A percentile compares a stretch with the other conserved stretches of the same genome.
These are phyloP conservation scores for Parnassius apollo DNA, from an alignment of 2,888 invertebrate genomes.

Conservation along the genomic window DNA sequence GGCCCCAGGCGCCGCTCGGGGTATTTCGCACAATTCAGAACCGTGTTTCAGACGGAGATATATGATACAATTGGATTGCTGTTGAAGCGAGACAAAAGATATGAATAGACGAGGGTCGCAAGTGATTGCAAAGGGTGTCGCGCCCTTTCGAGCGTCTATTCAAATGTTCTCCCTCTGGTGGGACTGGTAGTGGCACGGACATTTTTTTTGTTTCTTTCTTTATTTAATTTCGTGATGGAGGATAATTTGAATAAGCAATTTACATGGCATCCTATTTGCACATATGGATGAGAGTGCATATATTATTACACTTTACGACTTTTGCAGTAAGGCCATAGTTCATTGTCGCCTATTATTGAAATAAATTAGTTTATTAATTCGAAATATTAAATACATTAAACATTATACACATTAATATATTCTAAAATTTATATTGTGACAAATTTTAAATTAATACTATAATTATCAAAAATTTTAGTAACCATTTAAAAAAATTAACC, in stretches of 20 bases:
- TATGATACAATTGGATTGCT: conserved; percentile 19
- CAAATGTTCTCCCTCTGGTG: conserved; percentile 53
- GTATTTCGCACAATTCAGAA: conserved; percentile 46
- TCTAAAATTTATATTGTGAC: no score
- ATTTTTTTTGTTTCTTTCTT: conserved; percentile 73
- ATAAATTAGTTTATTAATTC: no score
- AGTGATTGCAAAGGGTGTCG: conserved; percentile 74
- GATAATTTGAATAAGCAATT: conserved; percentile 73
- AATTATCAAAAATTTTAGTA: no score
- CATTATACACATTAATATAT: no score
- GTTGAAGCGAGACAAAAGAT: conserved; percentile 47
- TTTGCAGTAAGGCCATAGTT: neutral
- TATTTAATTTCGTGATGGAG: conserved; percentile 78
- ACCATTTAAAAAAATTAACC: no score
- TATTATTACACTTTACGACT: neutral
- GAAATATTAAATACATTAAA: no score
- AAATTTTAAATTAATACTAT: no score
- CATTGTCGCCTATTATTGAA: no score
- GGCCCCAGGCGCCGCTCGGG: conserved; percentile 59
- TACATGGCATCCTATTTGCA: conserved; percentile 67
- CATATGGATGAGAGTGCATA: conserved; percentile 32
- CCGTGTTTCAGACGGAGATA: conserved; percentile 57
- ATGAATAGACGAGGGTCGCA: conserved; percentile 65
- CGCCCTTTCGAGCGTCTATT: conserved; percentile 63
- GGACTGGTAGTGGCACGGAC: conserved; percentile 65